Conservation (phyloP, 1,140 invertebrate species). For the Helicoverpa zea region DNA sequence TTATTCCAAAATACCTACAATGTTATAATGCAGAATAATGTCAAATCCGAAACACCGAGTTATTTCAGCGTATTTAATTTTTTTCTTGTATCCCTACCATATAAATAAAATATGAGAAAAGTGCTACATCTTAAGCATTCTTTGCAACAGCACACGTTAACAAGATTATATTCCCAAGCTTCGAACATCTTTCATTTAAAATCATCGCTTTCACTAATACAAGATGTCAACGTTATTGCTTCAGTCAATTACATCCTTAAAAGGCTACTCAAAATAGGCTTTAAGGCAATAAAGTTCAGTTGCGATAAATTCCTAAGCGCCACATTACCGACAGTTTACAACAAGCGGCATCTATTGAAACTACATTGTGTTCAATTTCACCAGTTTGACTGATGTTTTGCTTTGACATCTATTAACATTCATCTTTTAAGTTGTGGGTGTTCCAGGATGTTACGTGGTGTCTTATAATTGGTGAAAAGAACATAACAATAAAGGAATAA, state of each 20-base stretch:
- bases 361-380: constrained; percentile 25
- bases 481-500: too few relatives aligned
- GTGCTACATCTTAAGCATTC: neutral
- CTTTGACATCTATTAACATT: neutral
- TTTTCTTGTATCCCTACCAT: too few relatives aligned
- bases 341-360: constrained; percentile 32
- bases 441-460: neutral
- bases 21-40: too few relatives aligned
- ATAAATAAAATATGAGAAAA: too few relatives aligned
- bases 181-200: constrained; percentile 15
- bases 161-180: constrained; percentile 4
- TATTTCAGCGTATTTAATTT: too few relatives aligned
- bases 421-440: neutral
- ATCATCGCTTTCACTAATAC: constrained; percentile 37
- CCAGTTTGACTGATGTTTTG: constrained; percentile 9
- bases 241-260: constrained; percentile 38
- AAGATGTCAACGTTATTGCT: constrained; percentile 26
- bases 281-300: constrained; percentile 5
- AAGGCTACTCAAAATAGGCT: constrained; percentile 36
- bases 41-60: too few relatives aligned
- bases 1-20: too few relatives aligned
- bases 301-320: constrained; percentile 38
- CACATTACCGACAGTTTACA: constrained; percentile 24
- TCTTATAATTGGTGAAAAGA: too few relatives aligned
- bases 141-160: neutral